Evolutionary conservation across 1,140 invertebrate species (phyloP).

Genomic region (Elymnias hypermnestra): DNA sequence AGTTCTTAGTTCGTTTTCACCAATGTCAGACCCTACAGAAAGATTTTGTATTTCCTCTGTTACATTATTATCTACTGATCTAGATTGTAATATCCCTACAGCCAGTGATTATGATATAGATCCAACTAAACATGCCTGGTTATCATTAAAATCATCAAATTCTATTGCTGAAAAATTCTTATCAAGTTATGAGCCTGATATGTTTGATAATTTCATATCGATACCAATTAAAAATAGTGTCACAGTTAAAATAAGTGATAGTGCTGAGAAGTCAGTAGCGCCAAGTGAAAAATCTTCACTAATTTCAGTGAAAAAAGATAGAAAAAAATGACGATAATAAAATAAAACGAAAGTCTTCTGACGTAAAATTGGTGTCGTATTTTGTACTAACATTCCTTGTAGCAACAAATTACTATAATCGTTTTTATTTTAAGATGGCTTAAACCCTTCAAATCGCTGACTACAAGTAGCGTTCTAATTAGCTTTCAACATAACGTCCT

Average conservation of each 20-base stretch:
- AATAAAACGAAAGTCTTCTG: too few species aligned
- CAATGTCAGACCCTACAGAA: slow-evolving; percentile 20
- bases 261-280: too few species aligned
- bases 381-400: too few species aligned
- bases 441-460: too few species aligned
- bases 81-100: slow-evolving; percentile 7
- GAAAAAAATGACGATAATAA: too few species aligned
- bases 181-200: not conserved
- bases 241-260: not conserved
- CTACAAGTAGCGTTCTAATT: too few species aligned
- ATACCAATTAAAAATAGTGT: too few species aligned
- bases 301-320: too few species aligned
- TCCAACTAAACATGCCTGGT: not conserved
- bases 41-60: slow-evolving; percentile 24
- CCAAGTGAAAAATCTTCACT: too few species aligned
- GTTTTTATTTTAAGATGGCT: too few species aligned
- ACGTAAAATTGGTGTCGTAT: too few species aligned
- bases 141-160: not conserved
- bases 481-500: slow-evolving; percentile 1
- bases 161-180: not conserved
- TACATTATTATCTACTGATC: slow-evolving; percentile 21
- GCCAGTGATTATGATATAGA: not conserved
- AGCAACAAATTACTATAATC: too few species aligned
- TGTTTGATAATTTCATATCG: not conserved
- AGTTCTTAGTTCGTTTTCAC: slow-evolving; percentile 13